These are phyloP conservation scores for Spilogale gracilis DNA, from an alignment of 2,113 vertebrate species.

Conservation along the genomic window DNA sequence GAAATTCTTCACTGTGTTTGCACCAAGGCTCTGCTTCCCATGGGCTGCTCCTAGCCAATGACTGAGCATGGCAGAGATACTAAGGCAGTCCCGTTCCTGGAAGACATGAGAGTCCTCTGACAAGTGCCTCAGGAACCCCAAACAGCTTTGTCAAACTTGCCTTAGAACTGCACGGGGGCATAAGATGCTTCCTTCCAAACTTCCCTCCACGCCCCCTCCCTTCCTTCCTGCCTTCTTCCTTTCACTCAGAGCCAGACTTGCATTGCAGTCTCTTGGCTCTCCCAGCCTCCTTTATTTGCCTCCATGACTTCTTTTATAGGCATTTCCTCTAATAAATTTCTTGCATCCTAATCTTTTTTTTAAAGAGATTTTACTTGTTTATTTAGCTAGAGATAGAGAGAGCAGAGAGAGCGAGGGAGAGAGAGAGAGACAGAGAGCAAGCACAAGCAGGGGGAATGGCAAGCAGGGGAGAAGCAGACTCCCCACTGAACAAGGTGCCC, in stretches of 20 bases:
- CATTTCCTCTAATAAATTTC: constrained; percentile 6
- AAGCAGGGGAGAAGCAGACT: too few relatives aligned
- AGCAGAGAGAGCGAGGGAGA: too few relatives aligned
- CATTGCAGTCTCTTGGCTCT: background rate
- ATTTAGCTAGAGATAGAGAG: too few relatives aligned
- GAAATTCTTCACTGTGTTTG: background rate
- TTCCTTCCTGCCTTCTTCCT: background rate
- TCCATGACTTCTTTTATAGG: background rate
- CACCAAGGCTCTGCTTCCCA: background rate
- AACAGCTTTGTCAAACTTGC: background rate
- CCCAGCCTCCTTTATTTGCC: background rate
- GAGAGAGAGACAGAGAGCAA: too few relatives aligned
- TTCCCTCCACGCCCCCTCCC: background rate
- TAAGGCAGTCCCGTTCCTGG: background rate
- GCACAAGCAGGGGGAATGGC: too few relatives aligned
- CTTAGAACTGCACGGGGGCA: background rate
- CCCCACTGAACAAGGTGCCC: too few relatives aligned
- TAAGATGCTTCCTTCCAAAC: background rate
- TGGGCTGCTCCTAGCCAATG: background rate
- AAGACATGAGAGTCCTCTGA: background rate
- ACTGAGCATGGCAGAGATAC: background rate
- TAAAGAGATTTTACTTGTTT: too few relatives aligned
- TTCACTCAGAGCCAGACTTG: background rate
- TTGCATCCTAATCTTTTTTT: background rate
- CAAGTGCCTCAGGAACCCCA: constrained; percentile 10